A percentile compares a stretch with the other conserved stretches of the same genome.
phyloP scores from a whole-genome alignment of 2,797 vertebrate species.

The Darevskia nairensis region DNA sequence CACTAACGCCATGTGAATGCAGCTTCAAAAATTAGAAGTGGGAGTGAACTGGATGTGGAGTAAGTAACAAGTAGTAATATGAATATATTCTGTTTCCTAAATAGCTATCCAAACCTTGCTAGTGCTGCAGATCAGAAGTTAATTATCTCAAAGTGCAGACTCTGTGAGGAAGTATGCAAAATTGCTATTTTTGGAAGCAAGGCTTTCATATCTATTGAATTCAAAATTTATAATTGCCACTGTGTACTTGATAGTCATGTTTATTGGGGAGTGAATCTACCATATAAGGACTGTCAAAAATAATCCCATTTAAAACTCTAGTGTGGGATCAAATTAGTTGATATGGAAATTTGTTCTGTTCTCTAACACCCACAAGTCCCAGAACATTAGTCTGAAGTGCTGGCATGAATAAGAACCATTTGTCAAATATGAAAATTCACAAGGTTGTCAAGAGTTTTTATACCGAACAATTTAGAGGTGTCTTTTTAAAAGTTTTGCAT shows the following conservation, averaged over 20 bases:
- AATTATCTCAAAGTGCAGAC: neutral
- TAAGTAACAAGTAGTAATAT: too few species aligned
- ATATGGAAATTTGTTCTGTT: conserved; percentile 79
- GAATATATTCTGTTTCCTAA: neutral
- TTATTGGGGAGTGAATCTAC: conserved; percentile 35
- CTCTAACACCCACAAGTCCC: conserved; percentile 73
- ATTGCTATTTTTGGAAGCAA: neutral
- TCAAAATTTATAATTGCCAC: conserved; percentile 30
- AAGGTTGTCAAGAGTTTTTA: conserved; percentile 53
- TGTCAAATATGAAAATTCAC: conserved; percentile 69
- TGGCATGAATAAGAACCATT: conserved; percentile 74
- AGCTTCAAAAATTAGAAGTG: too few species aligned
- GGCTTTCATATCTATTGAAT: conserved; percentile 3
- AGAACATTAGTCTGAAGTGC: conserved; percentile 71
- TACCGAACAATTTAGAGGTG: conserved; percentile 69
- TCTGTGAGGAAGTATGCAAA: neutral
- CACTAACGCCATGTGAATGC: too few species aligned
- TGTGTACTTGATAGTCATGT: conserved; percentile 49
- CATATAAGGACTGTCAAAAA: conserved; percentile 71
- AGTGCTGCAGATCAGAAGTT: neutral
- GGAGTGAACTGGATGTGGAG: too few species aligned
- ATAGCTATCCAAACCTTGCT: neutral
- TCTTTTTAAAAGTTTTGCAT: conserved; percentile 43
- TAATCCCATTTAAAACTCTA: conserved; percentile 73
- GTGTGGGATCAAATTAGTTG: conserved; percentile 78